Percentiles rank a stretch among this genome's conserved stretches.
Evolutionary conservation across 2,888 invertebrate species (phyloP).

Genomic region (Eupeodes latifasciatus): DNA sequence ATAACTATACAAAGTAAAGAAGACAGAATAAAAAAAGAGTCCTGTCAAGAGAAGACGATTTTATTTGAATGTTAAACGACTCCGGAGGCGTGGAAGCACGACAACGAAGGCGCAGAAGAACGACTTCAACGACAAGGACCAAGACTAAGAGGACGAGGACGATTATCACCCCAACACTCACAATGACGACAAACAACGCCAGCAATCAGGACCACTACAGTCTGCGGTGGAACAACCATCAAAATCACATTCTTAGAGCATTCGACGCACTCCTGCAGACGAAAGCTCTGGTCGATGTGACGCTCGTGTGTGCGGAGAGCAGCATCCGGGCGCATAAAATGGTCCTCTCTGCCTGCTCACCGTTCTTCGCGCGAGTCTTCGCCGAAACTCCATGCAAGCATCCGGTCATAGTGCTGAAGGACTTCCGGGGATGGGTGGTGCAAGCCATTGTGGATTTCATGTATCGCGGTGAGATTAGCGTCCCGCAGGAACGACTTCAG

Average conservation of each 20-base stretch:
- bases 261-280: constrained; percentile 95
- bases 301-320: constrained; percentile 93
- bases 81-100: constrained; percentile 79
- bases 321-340: constrained; percentile 95
- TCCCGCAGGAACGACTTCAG: constrained; percentile 92
- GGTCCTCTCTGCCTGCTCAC: constrained; percentile 94
- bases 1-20: constrained; percentile 27
- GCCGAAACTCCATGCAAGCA: constrained; percentile 97
- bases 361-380: constrained; percentile 94
- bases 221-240: constrained; percentile 97
- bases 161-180: constrained; percentile 65
- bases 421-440: constrained; percentile 94
- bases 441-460: constrained; percentile 96
- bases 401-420: constrained; percentile 95
- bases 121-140: constrained; percentile 32
- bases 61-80: constrained; percentile 82
- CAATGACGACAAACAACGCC: constrained; percentile 80
- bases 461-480: constrained; percentile 96
- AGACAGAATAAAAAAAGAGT: constrained; percentile 17
- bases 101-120: constrained; percentile 70
- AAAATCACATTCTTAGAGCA: constrained; percentile 93
- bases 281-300: constrained; percentile 95
- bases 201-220: constrained; percentile 92
- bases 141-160: constrained; percentile 56
- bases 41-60: constrained; percentile 63